Conservation (phyloP, 2,797 vertebrate genomes). For the Decapterus maruadsi region DNA sequence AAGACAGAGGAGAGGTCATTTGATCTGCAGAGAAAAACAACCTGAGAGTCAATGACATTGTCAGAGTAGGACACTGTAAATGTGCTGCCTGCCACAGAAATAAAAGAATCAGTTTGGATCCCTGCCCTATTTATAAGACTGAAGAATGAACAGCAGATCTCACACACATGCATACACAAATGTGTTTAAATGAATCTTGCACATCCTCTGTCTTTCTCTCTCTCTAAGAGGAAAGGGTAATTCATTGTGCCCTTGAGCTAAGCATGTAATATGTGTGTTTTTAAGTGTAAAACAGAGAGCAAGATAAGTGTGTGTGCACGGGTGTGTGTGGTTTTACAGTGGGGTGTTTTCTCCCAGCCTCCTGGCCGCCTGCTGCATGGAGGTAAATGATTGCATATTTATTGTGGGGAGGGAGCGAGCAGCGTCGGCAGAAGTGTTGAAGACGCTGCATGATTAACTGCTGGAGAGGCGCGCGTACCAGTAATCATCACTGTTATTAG, state of each 20-base stretch:
- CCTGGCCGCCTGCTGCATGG: slow-evolving; percentile 74
- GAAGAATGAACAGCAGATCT: slow-evolving; percentile 29
- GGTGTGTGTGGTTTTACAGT: slow-evolving; percentile 55
- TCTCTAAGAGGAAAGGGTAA: slow-evolving; percentile 45
- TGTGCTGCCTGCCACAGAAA: slow-evolving; percentile 11
- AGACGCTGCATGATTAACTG: slow-evolving; percentile 92
- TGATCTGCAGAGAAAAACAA: slow-evolving; percentile 47
- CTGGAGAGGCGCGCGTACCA: slow-evolving; percentile 89
- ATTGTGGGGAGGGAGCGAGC: slow-evolving; percentile 87
- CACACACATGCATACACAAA: slow-evolving; percentile 18
- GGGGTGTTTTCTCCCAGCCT: slow-evolving; percentile 55
- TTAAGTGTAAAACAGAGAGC: slow-evolving; percentile 50
- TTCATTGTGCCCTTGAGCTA: slow-evolving; percentile 62
- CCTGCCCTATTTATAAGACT: slow-evolving; percentile 26
- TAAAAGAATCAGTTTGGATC: slow-evolving; percentile 24
- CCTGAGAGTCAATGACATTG: slow-evolving; percentile 35
- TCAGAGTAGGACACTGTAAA: slow-evolving; percentile 30
- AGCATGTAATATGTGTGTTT: slow-evolving; percentile 57
- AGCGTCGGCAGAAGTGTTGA: slow-evolving; percentile 73
- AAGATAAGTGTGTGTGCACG: slow-evolving; percentile 41
- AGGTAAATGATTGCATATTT: slow-evolving; percentile 95
- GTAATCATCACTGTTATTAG: slow-evolving; percentile 94
- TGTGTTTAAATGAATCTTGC: slow-evolving; percentile 7
- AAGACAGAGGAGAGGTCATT: slow-evolving; percentile 44
- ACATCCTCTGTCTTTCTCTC: background rate